Conservation (phyloP, 1,140 invertebrate species). For the Pseudomyrmex gracilis region DNA sequence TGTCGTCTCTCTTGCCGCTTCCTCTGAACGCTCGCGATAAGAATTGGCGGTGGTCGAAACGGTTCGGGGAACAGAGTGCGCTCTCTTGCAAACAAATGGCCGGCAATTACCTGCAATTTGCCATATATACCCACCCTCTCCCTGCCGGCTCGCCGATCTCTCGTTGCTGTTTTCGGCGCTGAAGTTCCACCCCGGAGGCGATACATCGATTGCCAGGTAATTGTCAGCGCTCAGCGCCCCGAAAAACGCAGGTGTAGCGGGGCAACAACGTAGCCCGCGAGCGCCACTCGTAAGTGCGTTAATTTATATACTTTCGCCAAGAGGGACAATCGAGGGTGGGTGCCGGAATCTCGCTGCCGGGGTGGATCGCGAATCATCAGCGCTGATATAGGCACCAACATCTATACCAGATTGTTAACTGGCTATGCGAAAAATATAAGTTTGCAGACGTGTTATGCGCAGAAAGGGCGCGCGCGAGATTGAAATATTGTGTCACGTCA, state of each 20-base stretch:
- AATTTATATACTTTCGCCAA: conserved; percentile 78
- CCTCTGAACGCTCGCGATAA: conserved; percentile 31
- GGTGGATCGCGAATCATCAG: conserved; percentile 53
- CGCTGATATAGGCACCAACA: conserved; percentile 32
- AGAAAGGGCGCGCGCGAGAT: too few species aligned
- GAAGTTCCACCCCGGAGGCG: conserved; percentile 77
- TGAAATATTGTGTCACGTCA: neutral
- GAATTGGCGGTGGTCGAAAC: conserved; percentile 41
- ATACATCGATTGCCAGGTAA: conserved; percentile 84
- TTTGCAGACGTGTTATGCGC: neutral
- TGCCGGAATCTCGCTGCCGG: conserved; percentile 43
- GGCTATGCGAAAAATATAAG: conserved; percentile 28
- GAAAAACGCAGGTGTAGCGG: conserved; percentile 79
- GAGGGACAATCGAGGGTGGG: conserved; percentile 50
- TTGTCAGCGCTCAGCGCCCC: conserved; percentile 84
- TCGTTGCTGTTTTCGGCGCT: conserved; percentile 76
- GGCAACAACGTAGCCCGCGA: conserved; percentile 73
- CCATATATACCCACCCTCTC: conserved; percentile 66
- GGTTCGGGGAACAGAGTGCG: conserved; percentile 68
- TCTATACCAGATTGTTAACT: conserved; percentile 51
- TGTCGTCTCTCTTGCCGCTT: conserved; percentile 44
- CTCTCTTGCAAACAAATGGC: conserved; percentile 83
- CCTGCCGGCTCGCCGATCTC: conserved; percentile 72
- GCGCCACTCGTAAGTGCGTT: conserved; percentile 79
- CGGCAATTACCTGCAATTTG: conserved; percentile 84